These are phyloP conservation scores for Tribolium madens DNA, from an alignment of 1,140 invertebrate species.

Conservation along the genomic window DNA sequence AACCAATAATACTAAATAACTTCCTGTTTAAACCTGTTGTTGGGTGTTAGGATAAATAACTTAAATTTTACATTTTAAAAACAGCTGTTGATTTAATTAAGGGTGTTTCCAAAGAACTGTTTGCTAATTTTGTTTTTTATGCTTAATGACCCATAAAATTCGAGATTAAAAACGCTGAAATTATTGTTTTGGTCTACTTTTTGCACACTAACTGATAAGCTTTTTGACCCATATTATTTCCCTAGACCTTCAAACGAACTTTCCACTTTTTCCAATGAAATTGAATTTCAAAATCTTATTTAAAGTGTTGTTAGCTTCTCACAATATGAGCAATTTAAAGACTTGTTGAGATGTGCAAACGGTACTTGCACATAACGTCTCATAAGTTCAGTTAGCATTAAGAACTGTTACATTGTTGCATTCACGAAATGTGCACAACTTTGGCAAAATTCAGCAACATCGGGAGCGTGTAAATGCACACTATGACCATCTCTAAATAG, in stretches of 20 bases:
- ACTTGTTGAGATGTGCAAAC: background rate
- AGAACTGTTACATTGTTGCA: background rate
- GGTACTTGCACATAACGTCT: background rate
- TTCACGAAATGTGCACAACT: background rate
- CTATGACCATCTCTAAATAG: background rate
- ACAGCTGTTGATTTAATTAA: no score
- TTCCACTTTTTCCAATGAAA: constrained; percentile 12
- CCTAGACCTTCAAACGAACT: background rate
- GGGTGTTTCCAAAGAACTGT: no score
- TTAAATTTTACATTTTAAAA: background rate
- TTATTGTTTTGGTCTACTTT: no score
- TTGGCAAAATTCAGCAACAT: background rate
- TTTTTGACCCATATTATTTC: background rate
- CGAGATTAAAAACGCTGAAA: no score
- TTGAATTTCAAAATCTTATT: background rate
- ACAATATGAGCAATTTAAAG: background rate
- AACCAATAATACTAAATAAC: background rate
- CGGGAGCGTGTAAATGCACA: constrained; percentile 8
- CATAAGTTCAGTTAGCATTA: background rate
- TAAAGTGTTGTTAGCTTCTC: constrained; percentile 9
- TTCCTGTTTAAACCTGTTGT: background rate
- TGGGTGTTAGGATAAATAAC: background rate
- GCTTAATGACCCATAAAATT: no score
- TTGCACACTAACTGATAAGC: no score
- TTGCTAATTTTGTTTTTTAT: no score